Base-by-base conservation (phyloP, 2,113 vertebrate genomes). In the Polypterus senegalus region DNA sequence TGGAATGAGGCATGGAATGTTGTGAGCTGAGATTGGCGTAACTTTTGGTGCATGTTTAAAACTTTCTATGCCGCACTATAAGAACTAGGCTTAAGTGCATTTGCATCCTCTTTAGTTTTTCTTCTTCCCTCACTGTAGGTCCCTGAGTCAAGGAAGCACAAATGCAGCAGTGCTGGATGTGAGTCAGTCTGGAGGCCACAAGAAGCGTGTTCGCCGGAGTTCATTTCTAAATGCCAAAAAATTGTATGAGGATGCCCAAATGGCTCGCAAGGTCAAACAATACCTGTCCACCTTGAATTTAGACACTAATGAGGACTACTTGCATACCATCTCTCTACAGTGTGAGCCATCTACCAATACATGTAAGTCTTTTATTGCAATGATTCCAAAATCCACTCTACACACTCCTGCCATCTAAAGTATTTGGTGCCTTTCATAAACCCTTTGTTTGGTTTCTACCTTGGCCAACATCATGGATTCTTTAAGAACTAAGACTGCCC, bases 211-310 rank as follows among this genome's bases (percentile, higher is more conserved):
- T 45, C 91, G 96, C 5, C 92, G 95, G 62, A 97, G 95, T 79
- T 98, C 96, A 70, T 98, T 99, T 77, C 91, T 98, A 48, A 99
- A 99, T 57, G 94, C 96, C 77, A 98, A 98, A 81, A 99, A 98
- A 76, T 83, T 99, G 45, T 99, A 99, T 4, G 96, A 99, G 79
- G 96, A 99, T 53, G 96, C 96, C 49, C 96, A 98, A 76, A 99
- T 99, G 96, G 92, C 94, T 63, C 83, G 94, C 56, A 94, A 91
- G 70, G 96, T 99, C 54, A 97, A 94, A 63, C 96, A 99, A 72
- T 98, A 97, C 77, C 86, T 99, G 72, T 90, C 89, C 61, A 89
- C 94, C 73, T 81, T 97, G 71, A 90, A 91, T 67, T 82, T 97
- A 58, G 93, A 98, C 68, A 94, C 90, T 65, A 97, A 94, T 45